Evolutionary conservation across 2,113 vertebrate species (phyloP).

Genomic region (Phyllopteryx taeniolatus): DNA sequence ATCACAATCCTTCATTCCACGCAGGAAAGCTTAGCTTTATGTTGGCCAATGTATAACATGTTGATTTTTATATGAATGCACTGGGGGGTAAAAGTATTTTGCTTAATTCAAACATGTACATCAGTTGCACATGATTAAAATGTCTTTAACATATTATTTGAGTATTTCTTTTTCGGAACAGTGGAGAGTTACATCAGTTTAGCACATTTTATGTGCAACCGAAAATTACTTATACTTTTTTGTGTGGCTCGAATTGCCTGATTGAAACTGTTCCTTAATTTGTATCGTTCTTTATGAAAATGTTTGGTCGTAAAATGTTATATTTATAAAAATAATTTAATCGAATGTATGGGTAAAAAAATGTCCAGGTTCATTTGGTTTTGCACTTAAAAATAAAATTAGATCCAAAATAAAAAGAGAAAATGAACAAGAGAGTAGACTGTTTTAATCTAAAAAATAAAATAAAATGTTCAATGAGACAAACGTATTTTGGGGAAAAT

Average conservation of each 20-base stretch:
- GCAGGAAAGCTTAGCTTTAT: neutral
- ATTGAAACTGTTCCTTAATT: neutral
- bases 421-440: neutral
- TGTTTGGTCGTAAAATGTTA: too few species aligned
- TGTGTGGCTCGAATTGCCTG: too few species aligned
- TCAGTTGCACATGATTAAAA: too few species aligned
- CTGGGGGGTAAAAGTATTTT: too few species aligned
- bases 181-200: too few species aligned
- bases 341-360: neutral
- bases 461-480: neutral
- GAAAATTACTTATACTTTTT: too few species aligned
- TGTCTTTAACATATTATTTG: too few species aligned
- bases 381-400: neutral
- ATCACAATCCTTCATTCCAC: neutral
- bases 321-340: too few species aligned
- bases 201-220: too few species aligned
- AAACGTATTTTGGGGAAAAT: neutral
- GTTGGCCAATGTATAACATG: neutral
- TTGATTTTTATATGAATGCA: neutral
- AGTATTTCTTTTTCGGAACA: too few species aligned
- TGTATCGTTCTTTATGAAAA: neutral
- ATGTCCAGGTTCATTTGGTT: neutral
- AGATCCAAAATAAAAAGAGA: neutral
- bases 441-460: neutral
- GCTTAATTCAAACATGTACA: too few species aligned